These are phyloP conservation scores for Dermatemys mawii DNA, from an alignment of 2,113 vertebrate genomes.

Conservation along the genomic window DNA sequence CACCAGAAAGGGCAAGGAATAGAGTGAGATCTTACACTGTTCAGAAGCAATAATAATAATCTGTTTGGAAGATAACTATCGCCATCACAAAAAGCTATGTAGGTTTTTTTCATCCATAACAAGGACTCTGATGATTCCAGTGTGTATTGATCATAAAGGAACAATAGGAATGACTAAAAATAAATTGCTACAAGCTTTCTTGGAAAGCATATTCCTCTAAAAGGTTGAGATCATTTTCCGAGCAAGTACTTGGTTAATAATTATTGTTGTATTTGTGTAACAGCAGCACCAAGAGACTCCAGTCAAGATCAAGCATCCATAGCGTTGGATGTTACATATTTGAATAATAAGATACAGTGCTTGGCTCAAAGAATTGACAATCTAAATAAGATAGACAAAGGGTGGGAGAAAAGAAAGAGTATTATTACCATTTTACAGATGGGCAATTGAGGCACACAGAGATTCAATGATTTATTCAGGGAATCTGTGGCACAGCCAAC, in stretches of 20 bases:
- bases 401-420: neutral
- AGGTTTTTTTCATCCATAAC: neutral
- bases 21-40: no score
- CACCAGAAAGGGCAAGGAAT: neutral
- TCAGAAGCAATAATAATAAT: neutral
- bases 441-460: neutral
- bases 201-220: neutral
- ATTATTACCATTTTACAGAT: neutral
- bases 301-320: neutral
- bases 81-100: neutral
- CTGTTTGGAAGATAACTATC: neutral
- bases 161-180: neutral
- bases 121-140: neutral
- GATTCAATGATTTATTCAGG: neutral
- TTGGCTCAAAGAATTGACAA: neutral
- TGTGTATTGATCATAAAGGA: neutral
- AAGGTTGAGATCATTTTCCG: neutral
- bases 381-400: neutral
- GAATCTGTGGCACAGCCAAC: neutral
- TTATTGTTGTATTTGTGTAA: neutral
- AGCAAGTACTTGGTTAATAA: fast-evolving
- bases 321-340: neutral
- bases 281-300: neutral
- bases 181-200: neutral
- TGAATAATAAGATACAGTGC: neutral